Evolutionary conservation across 2,797 vertebrate species (phyloP).

Genomic region (Enteromius paludinosus): DNA sequence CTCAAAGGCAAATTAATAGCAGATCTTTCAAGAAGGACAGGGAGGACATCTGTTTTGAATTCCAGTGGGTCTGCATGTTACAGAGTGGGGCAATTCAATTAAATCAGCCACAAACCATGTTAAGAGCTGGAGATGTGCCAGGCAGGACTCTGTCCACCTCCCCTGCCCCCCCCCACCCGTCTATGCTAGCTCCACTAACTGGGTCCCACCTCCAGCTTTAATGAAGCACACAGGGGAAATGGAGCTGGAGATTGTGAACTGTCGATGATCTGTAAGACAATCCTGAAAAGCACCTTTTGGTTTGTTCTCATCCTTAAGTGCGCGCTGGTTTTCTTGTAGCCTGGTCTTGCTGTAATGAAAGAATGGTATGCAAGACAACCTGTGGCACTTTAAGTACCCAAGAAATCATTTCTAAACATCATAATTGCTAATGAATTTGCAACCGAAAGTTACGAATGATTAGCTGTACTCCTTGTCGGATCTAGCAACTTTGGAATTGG

Average conservation of each 20-base stretch:
- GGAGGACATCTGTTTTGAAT: slow-evolving; percentile 75
- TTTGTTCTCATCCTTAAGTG: not conserved
- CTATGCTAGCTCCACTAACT: slow-evolving; percentile 28
- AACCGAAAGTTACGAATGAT: not conserved
- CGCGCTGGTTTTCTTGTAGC: not conserved
- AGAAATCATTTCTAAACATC: not conserved
- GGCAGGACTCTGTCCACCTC: slow-evolving; percentile 46
- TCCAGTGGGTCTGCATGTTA: slow-evolving; percentile 67
- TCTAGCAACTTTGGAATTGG: not conserved
- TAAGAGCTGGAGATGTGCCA: slow-evolving; percentile 68
- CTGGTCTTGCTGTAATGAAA: not conserved
- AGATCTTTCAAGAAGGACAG: slow-evolving; percentile 53
- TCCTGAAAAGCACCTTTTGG: slow-evolving; percentile 16
- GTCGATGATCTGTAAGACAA: slow-evolving; percentile 31
- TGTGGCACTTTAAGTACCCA: not conserved
- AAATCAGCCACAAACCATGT: slow-evolving; percentile 64
- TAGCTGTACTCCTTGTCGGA: not conserved
- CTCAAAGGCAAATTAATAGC: slow-evolving; percentile 63
- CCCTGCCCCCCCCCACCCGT: slow-evolving; percentile 25
- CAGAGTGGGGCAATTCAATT: slow-evolving; percentile 68
- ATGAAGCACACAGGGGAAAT: slow-evolving; percentile 43
- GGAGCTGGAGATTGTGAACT: slow-evolving; percentile 33
- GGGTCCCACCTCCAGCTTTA: slow-evolving; percentile 44
- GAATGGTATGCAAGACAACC: not conserved
- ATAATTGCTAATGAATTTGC: not conserved